Conservation (phyloP, 2,113 vertebrate genomes). For the Halichoeres trimaculatus region DNA sequence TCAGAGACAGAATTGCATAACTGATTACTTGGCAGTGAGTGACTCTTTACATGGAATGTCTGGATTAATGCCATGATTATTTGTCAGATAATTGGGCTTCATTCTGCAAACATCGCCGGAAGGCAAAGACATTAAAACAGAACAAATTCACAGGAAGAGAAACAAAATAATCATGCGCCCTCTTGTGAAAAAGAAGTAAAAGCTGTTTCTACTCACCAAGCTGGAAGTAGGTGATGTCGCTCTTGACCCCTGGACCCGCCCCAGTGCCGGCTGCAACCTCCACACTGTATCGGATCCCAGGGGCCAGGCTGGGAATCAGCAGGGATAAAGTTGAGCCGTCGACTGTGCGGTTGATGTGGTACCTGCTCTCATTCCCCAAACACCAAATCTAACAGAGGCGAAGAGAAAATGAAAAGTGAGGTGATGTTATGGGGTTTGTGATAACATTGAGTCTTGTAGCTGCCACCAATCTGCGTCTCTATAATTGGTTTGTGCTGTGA, state of each 20-base stretch:
- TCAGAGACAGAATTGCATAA: slow-evolving; percentile 53
- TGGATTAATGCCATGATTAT: slow-evolving; percentile 60
- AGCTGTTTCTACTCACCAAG: slow-evolving; percentile 86
- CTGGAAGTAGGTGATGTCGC: slow-evolving; percentile 91
- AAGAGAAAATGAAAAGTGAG: slow-evolving; percentile 23
- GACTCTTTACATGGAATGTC: slow-evolving; percentile 32
- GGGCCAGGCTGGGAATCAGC: slow-evolving; percentile 90
- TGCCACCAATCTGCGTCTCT: slow-evolving; percentile 10
- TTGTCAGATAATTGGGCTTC: slow-evolving; percentile 33
- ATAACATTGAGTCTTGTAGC: slow-evolving; percentile 36
- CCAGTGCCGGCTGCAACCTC: slow-evolving; percentile 95
- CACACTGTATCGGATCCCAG: slow-evolving; percentile 93
- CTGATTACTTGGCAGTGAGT: slow-evolving; percentile 51
- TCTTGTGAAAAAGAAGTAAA: slow-evolving; percentile 1
- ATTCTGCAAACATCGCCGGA: slow-evolving; percentile 15
- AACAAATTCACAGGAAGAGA: not conserved
- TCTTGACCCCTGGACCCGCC: slow-evolving; percentile 93
- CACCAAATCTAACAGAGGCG: slow-evolving; percentile 91
- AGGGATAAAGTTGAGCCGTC: slow-evolving; percentile 91
- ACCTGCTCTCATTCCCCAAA: slow-evolving; percentile 94
- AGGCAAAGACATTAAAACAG: slow-evolving; percentile 18
- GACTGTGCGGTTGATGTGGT: slow-evolving; percentile 96
- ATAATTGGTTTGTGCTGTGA: slow-evolving; percentile 22
- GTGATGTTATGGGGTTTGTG: slow-evolving; percentile 18
- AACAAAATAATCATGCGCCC: slow-evolving; percentile 6